Percentiles rank a stretch among this genome's conserved stretches.
These are phyloP conservation scores for Sebastes taczanowskii DNA, from an alignment of 2,797 vertebrate species.

Conservation along the genomic window DNA sequence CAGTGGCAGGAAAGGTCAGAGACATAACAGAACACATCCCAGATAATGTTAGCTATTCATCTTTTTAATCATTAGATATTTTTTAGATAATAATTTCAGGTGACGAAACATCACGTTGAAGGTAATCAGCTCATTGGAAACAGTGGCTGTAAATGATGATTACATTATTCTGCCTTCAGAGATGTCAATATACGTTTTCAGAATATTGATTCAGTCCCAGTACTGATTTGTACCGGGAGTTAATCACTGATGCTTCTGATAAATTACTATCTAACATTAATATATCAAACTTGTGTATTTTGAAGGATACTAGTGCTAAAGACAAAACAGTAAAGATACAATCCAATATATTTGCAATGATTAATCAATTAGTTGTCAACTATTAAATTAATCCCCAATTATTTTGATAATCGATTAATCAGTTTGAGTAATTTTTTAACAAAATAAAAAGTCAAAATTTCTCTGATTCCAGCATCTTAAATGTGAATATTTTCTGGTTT, in stretches of 20 bases:
- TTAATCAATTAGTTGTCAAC: fast-evolving
- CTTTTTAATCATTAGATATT: background rate
- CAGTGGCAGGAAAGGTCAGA: background rate
- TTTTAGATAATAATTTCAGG: background rate
- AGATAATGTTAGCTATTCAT: background rate
- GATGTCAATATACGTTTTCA: background rate
- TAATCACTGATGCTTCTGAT: background rate
- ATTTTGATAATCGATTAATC: no score
- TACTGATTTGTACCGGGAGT: background rate
- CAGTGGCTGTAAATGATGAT: background rate
- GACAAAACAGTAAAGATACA: fast-evolving
- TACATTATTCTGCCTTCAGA: background rate
- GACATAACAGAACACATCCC: background rate
- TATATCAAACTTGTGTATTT: background rate
- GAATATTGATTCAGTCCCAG: background rate
- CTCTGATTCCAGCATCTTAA: no score
- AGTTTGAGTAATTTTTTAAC: no score
- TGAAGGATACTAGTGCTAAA: background rate
- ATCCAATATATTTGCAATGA: background rate
- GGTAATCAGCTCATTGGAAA: background rate
- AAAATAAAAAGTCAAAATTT: no score
- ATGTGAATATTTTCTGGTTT: no score
- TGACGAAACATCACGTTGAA: background rate
- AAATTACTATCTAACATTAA: background rate
- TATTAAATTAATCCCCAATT: fast-evolving